Evolutionary conservation across 2,113 vertebrate genomes (phyloP).

Genomic region (Phaethornis superciliosus): DNA sequence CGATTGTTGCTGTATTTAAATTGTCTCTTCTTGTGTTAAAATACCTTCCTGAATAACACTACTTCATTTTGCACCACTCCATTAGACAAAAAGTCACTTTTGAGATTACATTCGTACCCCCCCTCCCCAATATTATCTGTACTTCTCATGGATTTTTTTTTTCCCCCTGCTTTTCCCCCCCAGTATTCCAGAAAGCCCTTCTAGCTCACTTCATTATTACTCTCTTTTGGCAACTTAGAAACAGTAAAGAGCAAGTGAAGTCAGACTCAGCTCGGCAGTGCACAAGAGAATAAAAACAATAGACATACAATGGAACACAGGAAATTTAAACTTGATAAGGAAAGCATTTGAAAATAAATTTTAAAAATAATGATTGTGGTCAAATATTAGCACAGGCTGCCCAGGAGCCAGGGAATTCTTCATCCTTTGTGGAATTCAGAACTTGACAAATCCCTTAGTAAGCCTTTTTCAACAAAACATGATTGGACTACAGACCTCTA

Average conservation of each 20-base stretch:
- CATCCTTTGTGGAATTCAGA: background rate
- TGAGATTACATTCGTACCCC: background rate
- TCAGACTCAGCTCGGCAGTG: background rate
- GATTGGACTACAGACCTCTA: background rate
- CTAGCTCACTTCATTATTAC: background rate
- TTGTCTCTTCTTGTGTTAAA: background rate
- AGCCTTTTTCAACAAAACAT: background rate
- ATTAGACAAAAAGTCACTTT: background rate
- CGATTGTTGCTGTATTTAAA: background rate
- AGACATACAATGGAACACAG: background rate
- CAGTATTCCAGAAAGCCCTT: background rate
- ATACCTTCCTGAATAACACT: background rate
- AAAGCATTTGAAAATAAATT: background rate
- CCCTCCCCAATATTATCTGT: fast-evolving
- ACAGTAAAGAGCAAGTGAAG: background rate
- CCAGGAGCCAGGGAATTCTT: background rate
- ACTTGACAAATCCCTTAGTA: background rate
- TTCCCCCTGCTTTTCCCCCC: background rate
- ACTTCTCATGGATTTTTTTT: background rate
- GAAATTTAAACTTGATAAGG: background rate
- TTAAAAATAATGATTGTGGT: background rate
- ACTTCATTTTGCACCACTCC: background rate
- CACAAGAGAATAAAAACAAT: background rate
- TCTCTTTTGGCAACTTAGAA: too few relatives aligned
- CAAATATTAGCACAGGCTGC: background rate